Base-by-base conservation (phyloP, 2,888 invertebrate species). In the Entomobrya proxima region DNA sequence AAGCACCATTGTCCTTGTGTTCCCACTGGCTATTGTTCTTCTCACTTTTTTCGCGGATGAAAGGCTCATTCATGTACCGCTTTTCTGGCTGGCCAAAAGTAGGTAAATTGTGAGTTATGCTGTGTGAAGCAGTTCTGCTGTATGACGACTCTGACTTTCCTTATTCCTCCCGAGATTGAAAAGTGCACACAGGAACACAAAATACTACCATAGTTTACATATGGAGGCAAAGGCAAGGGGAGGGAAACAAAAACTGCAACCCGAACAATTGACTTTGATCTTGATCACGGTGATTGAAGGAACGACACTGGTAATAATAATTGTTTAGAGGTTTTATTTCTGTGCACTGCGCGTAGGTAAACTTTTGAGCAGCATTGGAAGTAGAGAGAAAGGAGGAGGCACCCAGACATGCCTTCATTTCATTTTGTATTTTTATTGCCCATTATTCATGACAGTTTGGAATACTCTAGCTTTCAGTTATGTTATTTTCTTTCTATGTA, bases 1-100 rank as follows among this genome's bases (percentile, higher is more conserved):
- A 55, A 61, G 72, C 80, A 80, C 80, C 72, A 80, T 80, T 81
- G 81, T 81, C 81, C 81, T 81, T 81, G 81, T 81, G 72, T 72
- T 80, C 80, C 74, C 81, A 81, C 81, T 81, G 81, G 74, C 74
- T 81, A 37, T 72, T 81, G 61, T 72, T 81, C 44, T 64, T 37
- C 30, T 61, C 40, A 35, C 40, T 47, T 30, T 35, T 37, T 74
- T 30, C 4, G 74, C n/a, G 18, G 15, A 55, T 7, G 11, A 15
- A 55, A 58, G 40, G 37, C 52, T 74, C 52, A 32, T 74, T 35
- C 50, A 74, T 52, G 74, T 50, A 52, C 52, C 52, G 32, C 72
- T 72, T 72, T 72, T 72, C 30, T 40, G 32, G 47, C n/a, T 24
- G 6, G 44, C 24, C 40, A 74, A 50, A 52, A 24, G 2, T 47